Evolutionary conservation across 2,888 invertebrate species (phyloP).

Genomic region (Tridacna gigas): DNA sequence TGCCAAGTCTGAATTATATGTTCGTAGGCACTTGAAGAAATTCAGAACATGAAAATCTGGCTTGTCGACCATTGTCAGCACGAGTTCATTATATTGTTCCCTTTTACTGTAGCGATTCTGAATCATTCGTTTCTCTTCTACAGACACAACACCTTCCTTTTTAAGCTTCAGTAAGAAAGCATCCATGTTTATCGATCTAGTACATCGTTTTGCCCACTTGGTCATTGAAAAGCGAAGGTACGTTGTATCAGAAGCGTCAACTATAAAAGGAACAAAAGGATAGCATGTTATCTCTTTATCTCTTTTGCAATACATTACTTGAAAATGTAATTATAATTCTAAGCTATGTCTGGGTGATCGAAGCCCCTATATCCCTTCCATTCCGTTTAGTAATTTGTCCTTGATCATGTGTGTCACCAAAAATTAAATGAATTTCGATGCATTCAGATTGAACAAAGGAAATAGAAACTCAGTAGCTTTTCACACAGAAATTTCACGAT

Average conservation of each 20-base stretch:
- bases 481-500: no score
- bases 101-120: constrained; percentile 16
- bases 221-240: constrained; percentile 7
- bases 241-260: neutral
- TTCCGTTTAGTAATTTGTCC: no score
- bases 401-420: no score
- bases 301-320: no score
- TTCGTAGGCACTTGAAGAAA: constrained; percentile 13
- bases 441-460: no score
- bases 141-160: neutral
- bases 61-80: constrained; percentile 10
- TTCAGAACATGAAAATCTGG: neutral
- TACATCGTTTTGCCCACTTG: constrained; percentile 18
- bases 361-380: no score
- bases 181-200: constrained; percentile 4
- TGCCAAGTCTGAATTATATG: constrained; percentile 3
- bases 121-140: neutral
- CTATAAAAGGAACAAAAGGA: no score
- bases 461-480: no score
- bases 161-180: neutral
- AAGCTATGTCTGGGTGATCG: no score
- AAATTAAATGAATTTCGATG: no score
- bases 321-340: no score
- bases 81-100: constrained; percentile 13
- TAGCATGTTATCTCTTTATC: no score